Conservation (phyloP, 2,888 invertebrate species). For the Heterodera filipjevi region DNA sequence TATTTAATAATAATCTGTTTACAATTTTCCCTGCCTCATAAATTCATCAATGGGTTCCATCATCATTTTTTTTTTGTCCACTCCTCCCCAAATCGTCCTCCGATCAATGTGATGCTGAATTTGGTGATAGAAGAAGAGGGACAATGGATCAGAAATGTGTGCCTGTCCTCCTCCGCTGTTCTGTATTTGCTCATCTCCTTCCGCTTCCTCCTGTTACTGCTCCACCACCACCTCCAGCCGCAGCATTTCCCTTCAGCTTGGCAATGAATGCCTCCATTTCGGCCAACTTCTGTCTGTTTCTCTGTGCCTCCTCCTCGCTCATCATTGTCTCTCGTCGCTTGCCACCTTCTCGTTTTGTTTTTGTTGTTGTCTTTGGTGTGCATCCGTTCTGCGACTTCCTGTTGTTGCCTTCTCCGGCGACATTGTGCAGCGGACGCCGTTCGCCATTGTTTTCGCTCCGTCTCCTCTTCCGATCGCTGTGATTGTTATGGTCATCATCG, state of each 20-base stretch:
- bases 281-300: conserved; percentile 25
- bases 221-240: too few species aligned
- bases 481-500: background rate
- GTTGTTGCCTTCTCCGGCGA: background rate
- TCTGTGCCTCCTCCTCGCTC: conserved; percentile 12
- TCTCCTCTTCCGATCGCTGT: background rate
- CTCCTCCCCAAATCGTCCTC: too few species aligned
- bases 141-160: too few species aligned
- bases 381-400: conserved; percentile 1
- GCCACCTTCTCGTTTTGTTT: background rate
- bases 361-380: background rate
- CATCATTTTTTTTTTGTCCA: too few species aligned
- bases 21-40: background rate
- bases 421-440: background rate
- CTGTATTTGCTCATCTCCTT: background rate
- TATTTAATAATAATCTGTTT: too few species aligned
- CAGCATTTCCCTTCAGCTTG: conserved; percentile 26
- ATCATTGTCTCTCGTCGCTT: background rate
- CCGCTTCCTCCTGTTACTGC: background rate
- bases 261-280: conserved; percentile 39
- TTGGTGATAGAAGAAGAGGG: too few species aligned
- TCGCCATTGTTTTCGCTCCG: background rate
- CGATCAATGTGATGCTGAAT: background rate
- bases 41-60: background rate
- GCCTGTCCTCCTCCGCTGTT: background rate